These are phyloP conservation scores for Pandemis heparana DNA, from an alignment of 2,888 invertebrate genomes.

Conservation along the genomic window DNA sequence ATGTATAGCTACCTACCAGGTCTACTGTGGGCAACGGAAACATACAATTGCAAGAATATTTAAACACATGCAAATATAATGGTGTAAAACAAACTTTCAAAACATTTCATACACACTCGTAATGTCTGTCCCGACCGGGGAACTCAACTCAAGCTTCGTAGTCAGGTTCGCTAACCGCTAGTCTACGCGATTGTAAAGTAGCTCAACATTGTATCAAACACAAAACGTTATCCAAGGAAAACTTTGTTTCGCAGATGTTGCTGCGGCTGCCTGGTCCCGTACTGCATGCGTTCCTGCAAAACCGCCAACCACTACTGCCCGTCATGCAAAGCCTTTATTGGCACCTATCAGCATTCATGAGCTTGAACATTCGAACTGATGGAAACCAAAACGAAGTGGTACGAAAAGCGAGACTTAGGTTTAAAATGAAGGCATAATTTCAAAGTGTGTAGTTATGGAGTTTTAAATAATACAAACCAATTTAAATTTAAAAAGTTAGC, in stretches of 20 bases:
- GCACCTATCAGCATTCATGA: conserved; percentile 74
- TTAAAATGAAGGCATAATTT: background rate
- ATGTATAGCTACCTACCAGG: too few relatives aligned
- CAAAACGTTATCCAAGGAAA: background rate
- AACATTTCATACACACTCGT: too few relatives aligned
- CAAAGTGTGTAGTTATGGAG: background rate
- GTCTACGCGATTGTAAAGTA: background rate
- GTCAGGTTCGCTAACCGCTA: too few relatives aligned
- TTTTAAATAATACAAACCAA: background rate
- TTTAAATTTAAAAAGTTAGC: background rate
- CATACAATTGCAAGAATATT: too few relatives aligned
- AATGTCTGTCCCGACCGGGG: too few relatives aligned
- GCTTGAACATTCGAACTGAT: conserved; percentile 19
- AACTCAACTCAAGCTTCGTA: too few relatives aligned
- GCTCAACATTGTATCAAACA: background rate
- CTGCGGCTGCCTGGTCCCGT: conserved; percentile 78
- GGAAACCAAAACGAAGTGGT: background rate
- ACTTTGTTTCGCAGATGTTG: conserved; percentile 69
- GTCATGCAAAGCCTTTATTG: conserved; percentile 75
- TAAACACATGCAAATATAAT: too few relatives aligned
- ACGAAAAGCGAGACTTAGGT: background rate
- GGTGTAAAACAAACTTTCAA: too few relatives aligned
- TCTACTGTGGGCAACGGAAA: too few relatives aligned
- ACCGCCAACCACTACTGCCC: conserved; percentile 85
- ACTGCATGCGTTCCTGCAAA: conserved; percentile 83